Evolutionary conservation across 2,113 vertebrate species (phyloP), one percentile per base, ranked within the genome.

Genomic region (Empidonax traillii): DNA sequence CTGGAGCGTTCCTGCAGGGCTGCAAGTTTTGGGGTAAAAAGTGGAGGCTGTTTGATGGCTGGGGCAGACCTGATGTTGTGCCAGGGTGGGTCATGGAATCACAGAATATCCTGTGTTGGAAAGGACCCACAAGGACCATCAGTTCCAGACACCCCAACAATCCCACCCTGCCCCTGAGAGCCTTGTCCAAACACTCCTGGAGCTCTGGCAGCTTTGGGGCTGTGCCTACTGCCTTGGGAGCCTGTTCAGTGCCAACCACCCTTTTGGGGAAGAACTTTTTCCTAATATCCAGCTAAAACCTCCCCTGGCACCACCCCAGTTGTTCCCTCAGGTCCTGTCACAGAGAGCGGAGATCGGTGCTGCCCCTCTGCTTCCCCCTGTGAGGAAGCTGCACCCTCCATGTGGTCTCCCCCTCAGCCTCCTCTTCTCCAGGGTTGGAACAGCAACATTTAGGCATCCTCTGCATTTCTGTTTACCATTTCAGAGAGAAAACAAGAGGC

Each of bases 181-280:
- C 0, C 0, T 1, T 22, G 9, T 33, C 47, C 24, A 68, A 75
- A 41, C 0, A 0, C 12, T 56, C 56, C 79, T 51, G 0, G 49
- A 71, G 35, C 35, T 84, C 56, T 56, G 65, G 12, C 72, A 71
- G 43, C 22, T 8, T 33, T 0, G 31, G 22, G 14, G 63, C 41
- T 1, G 15, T 56, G 49, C 0, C 21, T 49, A 10, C 35, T 61
- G 62, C 56, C 56, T 12, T 71, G 49, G 49, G 3, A 83, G 55
- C 25, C n/a, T 55, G 20, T 0, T 0, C 72, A 71, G 35, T 63
- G 49, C 18, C 47, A 23, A 24, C 1, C 41, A 69, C 11, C 30
- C 18, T 55, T 25, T 37, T 35, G 12, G 30, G 31, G 25, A 76
- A 62, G 21, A 53, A 13, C 1, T 12, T 69, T 63, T 18, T 8